These are phyloP conservation scores for Omphaloscelis lunosa DNA, from an alignment of 2,888 invertebrate species.

Conservation along the genomic window DNA sequence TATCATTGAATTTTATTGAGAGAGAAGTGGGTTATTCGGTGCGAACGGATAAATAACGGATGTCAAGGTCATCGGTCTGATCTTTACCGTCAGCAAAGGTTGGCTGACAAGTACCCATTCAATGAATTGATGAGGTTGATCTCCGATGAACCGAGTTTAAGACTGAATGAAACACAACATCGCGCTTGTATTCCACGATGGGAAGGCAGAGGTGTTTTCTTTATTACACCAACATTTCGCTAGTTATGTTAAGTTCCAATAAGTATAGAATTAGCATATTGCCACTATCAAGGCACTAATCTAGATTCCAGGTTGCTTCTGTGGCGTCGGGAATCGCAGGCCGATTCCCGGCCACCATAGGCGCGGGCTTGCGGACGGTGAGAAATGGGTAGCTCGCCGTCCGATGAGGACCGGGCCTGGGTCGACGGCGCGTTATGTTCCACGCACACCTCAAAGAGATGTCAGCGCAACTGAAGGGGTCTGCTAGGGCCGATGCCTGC, in stretches of 20 bases:
- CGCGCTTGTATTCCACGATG: not conserved
- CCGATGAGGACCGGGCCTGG: too few relatives aligned
- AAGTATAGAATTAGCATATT: too few relatives aligned
- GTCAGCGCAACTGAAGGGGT: too few relatives aligned
- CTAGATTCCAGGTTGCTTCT: too few relatives aligned
- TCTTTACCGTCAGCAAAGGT: constrained; percentile 20
- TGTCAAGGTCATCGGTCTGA: constrained; percentile 37
- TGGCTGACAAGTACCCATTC: constrained; percentile 13
- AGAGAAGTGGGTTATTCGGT: constrained; percentile 31
- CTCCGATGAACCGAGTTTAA: constrained; percentile 7
- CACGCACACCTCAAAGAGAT: too few relatives aligned
- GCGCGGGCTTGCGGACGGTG: too few relatives aligned
- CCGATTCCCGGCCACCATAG: too few relatives aligned
- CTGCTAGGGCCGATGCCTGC: too few relatives aligned
- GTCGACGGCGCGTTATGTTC: too few relatives aligned
- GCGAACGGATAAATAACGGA: constrained; percentile 42
- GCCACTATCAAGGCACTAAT: too few relatives aligned
- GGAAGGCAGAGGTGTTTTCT: not conserved
- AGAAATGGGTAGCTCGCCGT: too few relatives aligned
- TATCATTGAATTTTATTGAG: constrained; percentile 31
- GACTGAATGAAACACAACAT: not conserved
- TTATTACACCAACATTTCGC: not conserved
- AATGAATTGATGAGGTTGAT: constrained; percentile 37
- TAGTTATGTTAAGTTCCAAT: not conserved
- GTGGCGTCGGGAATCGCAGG: too few relatives aligned